Evolutionary conservation across 2,113 vertebrate species (phyloP).

Genomic region (Guaruba guarouba): DNA sequence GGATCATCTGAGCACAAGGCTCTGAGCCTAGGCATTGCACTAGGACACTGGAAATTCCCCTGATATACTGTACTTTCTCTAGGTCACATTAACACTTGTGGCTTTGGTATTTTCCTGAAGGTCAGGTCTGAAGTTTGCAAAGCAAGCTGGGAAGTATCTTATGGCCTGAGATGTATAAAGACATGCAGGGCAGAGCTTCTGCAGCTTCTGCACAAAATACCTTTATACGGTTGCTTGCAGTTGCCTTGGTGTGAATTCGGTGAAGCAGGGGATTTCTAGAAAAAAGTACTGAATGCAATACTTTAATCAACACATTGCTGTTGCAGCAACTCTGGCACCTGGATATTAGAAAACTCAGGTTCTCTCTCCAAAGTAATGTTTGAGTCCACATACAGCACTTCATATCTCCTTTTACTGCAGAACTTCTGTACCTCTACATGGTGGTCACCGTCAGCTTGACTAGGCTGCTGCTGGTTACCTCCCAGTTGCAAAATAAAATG

Average conservation of each 20-base stretch:
- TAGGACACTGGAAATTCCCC: neutral
- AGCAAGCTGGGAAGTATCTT: neutral
- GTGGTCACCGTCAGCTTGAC: neutral
- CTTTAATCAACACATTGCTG: neutral
- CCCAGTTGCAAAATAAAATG: neutral
- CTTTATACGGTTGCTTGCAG: neutral
- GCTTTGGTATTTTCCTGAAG: neutral
- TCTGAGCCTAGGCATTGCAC: neutral
- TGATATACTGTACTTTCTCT: neutral
- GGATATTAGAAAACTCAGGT: neutral
- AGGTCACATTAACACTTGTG: neutral
- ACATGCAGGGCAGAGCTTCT: neutral
- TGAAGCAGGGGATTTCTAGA: neutral
- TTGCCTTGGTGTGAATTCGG: neutral
- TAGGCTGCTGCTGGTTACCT: neutral
- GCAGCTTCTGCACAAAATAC: neutral
- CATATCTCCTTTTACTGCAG: neutral
- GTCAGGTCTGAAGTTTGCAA: neutral
- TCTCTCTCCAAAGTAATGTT: neutral
- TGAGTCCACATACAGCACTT: neutral
- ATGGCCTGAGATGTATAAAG: neutral
- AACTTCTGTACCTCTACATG: neutral
- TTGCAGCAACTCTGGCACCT: neutral
- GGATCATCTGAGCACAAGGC: neutral
- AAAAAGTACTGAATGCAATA: neutral